phyloP scores from a whole-genome alignment of 1,140 invertebrate genomes.

The Cydia splendana region DNA sequence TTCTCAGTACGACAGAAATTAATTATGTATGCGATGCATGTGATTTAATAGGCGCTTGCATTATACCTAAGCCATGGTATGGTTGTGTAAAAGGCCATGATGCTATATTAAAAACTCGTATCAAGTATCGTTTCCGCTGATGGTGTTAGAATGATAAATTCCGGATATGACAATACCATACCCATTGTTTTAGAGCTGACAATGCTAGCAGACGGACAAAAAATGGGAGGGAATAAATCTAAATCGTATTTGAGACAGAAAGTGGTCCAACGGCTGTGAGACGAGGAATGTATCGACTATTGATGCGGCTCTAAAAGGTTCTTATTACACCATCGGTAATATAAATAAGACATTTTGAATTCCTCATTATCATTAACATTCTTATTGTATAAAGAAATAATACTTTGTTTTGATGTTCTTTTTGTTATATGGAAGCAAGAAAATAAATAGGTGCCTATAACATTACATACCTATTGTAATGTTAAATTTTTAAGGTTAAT shows the following conservation, averaged over 20 bases:
- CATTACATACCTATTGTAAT: no score
- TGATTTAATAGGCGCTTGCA: conserved; percentile 27
- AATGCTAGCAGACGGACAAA: conserved; percentile 71
- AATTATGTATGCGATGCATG: conserved; percentile 30
- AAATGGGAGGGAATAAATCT: conserved; percentile 72
- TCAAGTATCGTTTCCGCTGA: conserved; percentile 69
- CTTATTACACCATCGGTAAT: conserved; percentile 3
- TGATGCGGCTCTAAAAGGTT: conserved; percentile 6
- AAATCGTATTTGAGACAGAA: conserved; percentile 63
- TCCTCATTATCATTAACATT: not conserved
- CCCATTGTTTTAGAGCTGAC: conserved; percentile 73
- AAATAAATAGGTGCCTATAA: no score
- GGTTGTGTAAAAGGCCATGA: conserved; percentile 59
- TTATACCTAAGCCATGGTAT: conserved; percentile 8
- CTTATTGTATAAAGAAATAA: not conserved
- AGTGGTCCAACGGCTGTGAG: conserved; percentile 48
- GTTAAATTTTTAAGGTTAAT: no score
- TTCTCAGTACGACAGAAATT: conserved; percentile 2
- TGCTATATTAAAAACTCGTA: conserved; percentile 75
- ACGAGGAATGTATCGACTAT: conserved; percentile 22
- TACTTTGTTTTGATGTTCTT: not conserved
- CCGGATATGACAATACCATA: conserved; percentile 70
- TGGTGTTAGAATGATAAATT: conserved; percentile 76
- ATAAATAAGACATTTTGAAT: conserved; percentile 21
- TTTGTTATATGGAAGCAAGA: not conserved